phyloP scores from a whole-genome alignment of 2,797 vertebrate species.

The Liasis olivaceus region DNA sequence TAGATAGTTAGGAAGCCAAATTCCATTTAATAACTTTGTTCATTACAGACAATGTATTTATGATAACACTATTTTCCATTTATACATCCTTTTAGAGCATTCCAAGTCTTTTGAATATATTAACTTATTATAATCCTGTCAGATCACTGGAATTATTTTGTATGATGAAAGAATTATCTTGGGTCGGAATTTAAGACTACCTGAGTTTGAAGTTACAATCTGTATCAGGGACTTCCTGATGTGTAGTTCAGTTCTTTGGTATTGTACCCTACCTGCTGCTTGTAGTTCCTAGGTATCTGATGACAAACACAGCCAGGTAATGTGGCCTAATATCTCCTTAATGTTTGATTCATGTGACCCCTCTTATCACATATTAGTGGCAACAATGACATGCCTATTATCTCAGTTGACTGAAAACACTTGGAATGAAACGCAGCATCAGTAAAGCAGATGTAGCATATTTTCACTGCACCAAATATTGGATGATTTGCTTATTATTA shows the following conservation, averaged over 20 bases:
- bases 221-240: neutral
- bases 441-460: constrained; percentile 69
- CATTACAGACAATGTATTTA: neutral
- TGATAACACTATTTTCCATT: neutral
- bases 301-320: neutral
- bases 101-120: neutral
- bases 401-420: constrained; percentile 42
- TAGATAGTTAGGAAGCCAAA: neutral
- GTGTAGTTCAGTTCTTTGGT: neutral
- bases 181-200: neutral
- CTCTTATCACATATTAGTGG: neutral
- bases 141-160: neutral
- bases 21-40: neutral
- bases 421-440: constrained; percentile 59
- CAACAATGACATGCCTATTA: constrained; percentile 46
- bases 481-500: constrained; percentile 79
- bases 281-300: neutral
- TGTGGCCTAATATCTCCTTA: neutral
- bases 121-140: neutral
- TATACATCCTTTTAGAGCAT: neutral
- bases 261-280: neutral
- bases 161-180: neutral
- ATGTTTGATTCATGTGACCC: neutral
- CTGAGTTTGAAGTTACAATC: neutral
- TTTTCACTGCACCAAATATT: constrained; percentile 75